Base-by-base conservation (phyloP, 37 sponge, comb jelly and placozoan genomes). In the Lycopodina hypogea region DNA sequence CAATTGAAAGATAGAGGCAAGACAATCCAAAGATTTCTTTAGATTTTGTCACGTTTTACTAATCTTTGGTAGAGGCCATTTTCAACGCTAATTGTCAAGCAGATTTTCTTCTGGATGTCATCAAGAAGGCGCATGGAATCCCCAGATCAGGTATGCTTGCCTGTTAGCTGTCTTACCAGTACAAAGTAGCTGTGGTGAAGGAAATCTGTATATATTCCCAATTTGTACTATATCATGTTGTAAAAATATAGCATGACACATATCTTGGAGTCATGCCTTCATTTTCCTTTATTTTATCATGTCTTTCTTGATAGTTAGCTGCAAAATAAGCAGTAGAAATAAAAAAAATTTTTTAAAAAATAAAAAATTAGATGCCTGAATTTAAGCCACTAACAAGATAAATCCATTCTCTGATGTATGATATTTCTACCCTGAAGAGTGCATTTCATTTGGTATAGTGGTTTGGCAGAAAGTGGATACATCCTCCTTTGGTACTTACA, bases 81-180 rank as follows among this genome's bases (percentile, higher is more conserved):
- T 83, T 83, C 40, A 83, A 83, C 56, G 76, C 76, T 0, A 41
- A 83, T 57, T 83, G 83, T 22, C 52, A 39, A 15, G 76, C 38
- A 21, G 74, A 67, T 40, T 42, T 42, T 39, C 76, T 83, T 26
- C 69, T 83, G 38, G 76, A 83, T 38, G 66, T 76, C 18, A 83
- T 83, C 40, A 68, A 76, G 55, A 75, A 41, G 38, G 45, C 33
- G 68, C 76, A 76, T 37, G 6, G 62, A 7, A 34, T 83, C 23
- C 57, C 83, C 23, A 68, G 58, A 57, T 1, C 59, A 57, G 76
- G 83, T 83, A 30, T 3, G 41, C 3, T 41, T 58, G 14, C 4
- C 3, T 37, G 9, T 37, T 45, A 45, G 48, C 48, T 45, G 9
- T 9, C 48, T 45, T 12, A 9, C 48, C 9, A 45, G 48, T 4